These are phyloP conservation scores for Spodoptera picta DNA, from an alignment of 2,888 invertebrate species.

Conservation along the genomic window DNA sequence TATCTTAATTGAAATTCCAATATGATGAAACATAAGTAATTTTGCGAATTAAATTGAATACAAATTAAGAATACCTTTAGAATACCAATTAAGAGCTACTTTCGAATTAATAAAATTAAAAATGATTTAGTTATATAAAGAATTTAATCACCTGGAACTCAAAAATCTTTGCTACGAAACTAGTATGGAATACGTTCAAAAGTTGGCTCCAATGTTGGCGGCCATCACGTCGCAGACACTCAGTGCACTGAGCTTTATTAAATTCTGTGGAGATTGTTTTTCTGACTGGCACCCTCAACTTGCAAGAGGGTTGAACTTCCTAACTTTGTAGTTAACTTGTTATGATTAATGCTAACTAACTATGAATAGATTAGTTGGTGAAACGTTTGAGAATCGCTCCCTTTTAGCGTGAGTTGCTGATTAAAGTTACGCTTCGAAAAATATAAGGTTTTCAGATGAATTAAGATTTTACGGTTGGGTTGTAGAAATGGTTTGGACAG, in stretches of 20 bases:
- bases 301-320: constrained; percentile 58
- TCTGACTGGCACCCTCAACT: constrained; percentile 56
- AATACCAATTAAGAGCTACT: constrained; percentile 14
- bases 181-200: constrained; percentile 27
- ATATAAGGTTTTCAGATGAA: constrained; percentile 35
- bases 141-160: constrained; percentile 1
- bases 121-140: no score
- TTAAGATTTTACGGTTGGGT: constrained; percentile 32
- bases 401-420: constrained; percentile 43
- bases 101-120: no score
- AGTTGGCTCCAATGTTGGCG: constrained; percentile 29
- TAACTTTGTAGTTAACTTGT: constrained; percentile 59
- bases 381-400: constrained; percentile 44
- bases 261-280: constrained; percentile 63
- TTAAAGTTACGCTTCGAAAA: constrained; percentile 44
- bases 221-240: constrained; percentile 50
- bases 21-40: constrained; percentile 41
- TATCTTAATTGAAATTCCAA: constrained; percentile 48
- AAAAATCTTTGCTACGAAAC: constrained; percentile 19
- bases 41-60: constrained; percentile 28
- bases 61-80: no score
- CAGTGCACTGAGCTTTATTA: constrained; percentile 62
- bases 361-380: constrained; percentile 60
- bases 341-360: constrained; percentile 60
- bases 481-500: constrained; percentile 14